Conservation (phyloP, 2,113 vertebrate species). For the Tursiops truncatus region DNA sequence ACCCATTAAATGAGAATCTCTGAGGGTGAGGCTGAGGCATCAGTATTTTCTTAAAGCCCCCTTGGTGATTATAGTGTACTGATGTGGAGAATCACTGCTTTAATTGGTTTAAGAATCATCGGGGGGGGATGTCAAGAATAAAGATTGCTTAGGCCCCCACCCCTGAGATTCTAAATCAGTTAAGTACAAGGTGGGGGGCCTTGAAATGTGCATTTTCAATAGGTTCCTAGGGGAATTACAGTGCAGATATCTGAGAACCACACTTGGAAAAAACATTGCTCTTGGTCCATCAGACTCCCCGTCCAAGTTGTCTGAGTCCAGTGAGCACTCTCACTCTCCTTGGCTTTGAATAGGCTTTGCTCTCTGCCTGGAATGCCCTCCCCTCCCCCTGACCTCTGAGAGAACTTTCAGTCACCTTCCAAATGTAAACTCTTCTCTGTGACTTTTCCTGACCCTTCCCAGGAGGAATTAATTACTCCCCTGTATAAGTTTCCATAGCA, state of each 20-base stretch:
- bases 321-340: neutral
- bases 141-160: neutral
- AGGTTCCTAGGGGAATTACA: neutral
- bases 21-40: neutral
- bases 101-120: neutral
- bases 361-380: slow-evolving; percentile 39
- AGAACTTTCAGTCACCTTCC: slow-evolving; percentile 66
- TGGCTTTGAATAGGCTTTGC: neutral
- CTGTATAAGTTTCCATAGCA: slow-evolving; percentile 1
- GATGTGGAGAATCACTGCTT: neutral
- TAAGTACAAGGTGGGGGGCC: neutral
- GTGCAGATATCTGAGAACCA: neutral
- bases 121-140: neutral
- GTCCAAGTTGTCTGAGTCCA: neutral
- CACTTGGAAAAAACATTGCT: neutral
- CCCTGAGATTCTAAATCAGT: neutral
- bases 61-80: neutral
- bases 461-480: slow-evolving; percentile 58
- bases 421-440: slow-evolving; percentile 58
- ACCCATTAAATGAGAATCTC: neutral
- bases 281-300: neutral
- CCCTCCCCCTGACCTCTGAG: neutral
- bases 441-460: slow-evolving; percentile 64
- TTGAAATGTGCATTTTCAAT: neutral
- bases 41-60: neutral